These are phyloP conservation scores for Atrichornis clamosus DNA, from an alignment of 2,113 vertebrate species.

Conservation along the genomic window DNA sequence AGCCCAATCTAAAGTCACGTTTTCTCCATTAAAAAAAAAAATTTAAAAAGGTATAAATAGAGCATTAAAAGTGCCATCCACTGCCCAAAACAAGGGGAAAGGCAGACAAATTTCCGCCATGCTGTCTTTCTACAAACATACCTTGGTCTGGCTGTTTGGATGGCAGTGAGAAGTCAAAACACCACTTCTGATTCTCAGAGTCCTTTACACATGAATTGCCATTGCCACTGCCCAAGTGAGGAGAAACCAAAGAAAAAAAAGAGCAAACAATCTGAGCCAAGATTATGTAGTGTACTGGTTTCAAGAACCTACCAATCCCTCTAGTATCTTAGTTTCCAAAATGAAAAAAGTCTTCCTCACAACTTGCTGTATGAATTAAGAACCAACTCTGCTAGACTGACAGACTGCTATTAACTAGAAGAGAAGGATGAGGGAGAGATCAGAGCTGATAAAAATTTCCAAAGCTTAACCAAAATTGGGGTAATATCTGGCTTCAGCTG, in stretches of 20 bases:
- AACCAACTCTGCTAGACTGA: not conserved
- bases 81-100: not conserved
- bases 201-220: not conserved
- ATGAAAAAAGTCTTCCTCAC: not conserved
- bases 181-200: not conserved
- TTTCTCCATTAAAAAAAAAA: not conserved
- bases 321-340: not conserved
- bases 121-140: not conserved
- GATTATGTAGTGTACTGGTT: not conserved
- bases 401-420: not conserved
- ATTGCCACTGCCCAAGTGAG: not conserved
- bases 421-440: not conserved
- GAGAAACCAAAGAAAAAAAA: not conserved
- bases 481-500: conserved; percentile 3
- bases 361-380: not conserved
- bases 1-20: not conserved
- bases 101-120: not conserved
- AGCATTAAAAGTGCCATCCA: not conserved
- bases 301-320: not conserved
- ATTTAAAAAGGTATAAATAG: not conserved
- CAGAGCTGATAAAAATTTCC: not conserved
- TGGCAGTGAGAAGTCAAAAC: not conserved
- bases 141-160: not conserved
- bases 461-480: not conserved
- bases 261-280: not conserved